Evolutionary conservation across 2,888 invertebrate genomes (phyloP), one percentile per base, ranked within the genome.

Genomic region (Drosophila meridiana): DNA sequence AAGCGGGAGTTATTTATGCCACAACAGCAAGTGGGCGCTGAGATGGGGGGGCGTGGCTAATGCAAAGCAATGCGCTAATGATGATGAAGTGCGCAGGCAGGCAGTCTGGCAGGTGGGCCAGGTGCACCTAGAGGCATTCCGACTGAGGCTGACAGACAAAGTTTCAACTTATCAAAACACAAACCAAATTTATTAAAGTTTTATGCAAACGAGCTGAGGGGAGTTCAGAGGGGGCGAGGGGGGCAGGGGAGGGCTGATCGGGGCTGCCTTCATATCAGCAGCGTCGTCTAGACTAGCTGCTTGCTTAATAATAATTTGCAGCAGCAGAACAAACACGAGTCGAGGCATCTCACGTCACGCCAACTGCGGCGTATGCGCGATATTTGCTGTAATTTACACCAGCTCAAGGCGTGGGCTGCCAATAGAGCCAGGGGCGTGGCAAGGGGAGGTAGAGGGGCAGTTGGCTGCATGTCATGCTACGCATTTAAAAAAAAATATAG

Each of bases 101-200:
- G 57, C 40, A 45, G 68, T 34, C 56, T n/a, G 47, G 52, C 56
- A 26, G 47, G 52, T 43, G 60, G 47, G 32, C 7, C 7, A 32
- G 52, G 32, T 26, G 20, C 20, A 20, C 20, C 20, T 20, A 20
- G 20, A 20, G 20, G 20, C 20, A 36, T 20, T 34, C 20, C 52
- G 20, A 52, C 4, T 52, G 43, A 48, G 53, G 28, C 67, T 78
- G 71, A 68, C 76, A 78, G 86, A 76, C 82, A 78, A 83, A 85
- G 69, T 86, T 88, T 82, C 83, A 73, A 83, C 72, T 82, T 83
- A 83, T 83, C 85, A 87, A 79, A 84, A 84, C 78, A 78, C 70
- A 76, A 85, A 71, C 72, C 60, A 76, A 85, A 83, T 88, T 73
- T 88, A 83, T 86, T 83, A 78, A 86, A 78, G 84, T 83, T 74